Conservation (phyloP, 1,140 invertebrate genomes). For the Leguminivora glycinivorella region DNA sequence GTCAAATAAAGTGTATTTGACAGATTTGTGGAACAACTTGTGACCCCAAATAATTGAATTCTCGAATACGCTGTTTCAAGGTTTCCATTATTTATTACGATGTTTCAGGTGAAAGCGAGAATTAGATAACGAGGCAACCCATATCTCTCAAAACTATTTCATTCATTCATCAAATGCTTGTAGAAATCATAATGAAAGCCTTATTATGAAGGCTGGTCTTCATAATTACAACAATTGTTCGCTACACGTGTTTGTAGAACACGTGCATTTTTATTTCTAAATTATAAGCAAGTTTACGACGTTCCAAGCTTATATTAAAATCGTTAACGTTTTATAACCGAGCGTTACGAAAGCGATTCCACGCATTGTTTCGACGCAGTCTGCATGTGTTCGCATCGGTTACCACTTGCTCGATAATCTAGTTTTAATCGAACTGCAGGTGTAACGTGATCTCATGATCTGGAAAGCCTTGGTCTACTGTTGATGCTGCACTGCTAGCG, state of each 20-base stretch:
- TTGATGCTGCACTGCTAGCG: too few species aligned
- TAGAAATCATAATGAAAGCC: background rate
- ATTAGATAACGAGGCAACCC: too few species aligned
- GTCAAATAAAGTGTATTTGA: background rate
- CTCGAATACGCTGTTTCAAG: too few species aligned
- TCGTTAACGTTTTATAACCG: constrained; percentile 26
- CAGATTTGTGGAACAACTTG: too few species aligned
- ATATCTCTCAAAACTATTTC: background rate
- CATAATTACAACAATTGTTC: background rate
- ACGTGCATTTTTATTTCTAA: constrained; percentile 13
- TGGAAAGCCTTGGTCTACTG: background rate
- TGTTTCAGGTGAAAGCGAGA: too few species aligned
- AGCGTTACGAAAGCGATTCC: constrained; percentile 20
- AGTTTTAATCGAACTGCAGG: background rate
- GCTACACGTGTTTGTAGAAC: constrained; percentile 13
- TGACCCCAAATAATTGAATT: too few species aligned
- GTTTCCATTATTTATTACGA: too few species aligned
- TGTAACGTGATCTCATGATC: background rate
- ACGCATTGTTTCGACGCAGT: constrained; percentile 23
- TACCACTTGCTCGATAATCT: background rate
- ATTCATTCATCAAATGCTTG: too few species aligned
- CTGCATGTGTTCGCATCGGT: background rate
- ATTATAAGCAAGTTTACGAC: constrained; percentile 11
- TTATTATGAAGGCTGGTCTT: background rate
- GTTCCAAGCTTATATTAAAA: constrained; percentile 19